phyloP scores from a whole-genome alignment of 2,888 invertebrate species.

The Leptopilina drosophilae region DNA sequence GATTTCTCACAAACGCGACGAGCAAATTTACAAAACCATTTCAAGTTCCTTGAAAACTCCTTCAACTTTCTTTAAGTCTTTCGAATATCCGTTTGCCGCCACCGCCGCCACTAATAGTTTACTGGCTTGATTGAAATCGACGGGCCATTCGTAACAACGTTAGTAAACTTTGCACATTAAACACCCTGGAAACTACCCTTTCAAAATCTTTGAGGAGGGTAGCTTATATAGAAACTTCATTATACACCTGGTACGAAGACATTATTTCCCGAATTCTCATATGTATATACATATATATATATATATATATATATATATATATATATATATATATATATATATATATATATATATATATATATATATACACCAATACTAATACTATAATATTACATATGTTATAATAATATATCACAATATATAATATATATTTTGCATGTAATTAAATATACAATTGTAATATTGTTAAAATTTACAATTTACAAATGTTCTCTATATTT shows the following conservation, averaged over 20 bases:
- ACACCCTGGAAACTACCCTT: conserved; percentile 29
- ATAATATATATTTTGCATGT: no score
- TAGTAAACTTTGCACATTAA: conserved; percentile 70
- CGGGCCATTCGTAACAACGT: conserved; percentile 70
- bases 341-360: no score
- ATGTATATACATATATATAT: no score
- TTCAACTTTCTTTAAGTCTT: conserved; percentile 64
- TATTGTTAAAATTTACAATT: no score
- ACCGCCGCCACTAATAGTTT: conserved; percentile 64
- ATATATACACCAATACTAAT: no score
- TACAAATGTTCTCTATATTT: no score
- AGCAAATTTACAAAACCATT: conserved; percentile 76
- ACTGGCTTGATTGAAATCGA: conserved; percentile 70
- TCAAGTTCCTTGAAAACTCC: conserved; percentile 69
- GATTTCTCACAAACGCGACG: conserved; percentile 62
- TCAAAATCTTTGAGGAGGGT: not conserved
- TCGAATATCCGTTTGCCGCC: conserved; percentile 55
- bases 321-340: no score
- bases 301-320: no score
- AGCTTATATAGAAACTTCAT: not conserved
- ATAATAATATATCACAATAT: no score
- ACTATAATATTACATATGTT: no score
- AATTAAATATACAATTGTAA: no score
- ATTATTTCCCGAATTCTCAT: conserved; percentile 18
- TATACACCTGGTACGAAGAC: conserved; percentile 41